Conservation (phyloP, 2,113 vertebrate species). For the Larimichthys polyactis region DNA sequence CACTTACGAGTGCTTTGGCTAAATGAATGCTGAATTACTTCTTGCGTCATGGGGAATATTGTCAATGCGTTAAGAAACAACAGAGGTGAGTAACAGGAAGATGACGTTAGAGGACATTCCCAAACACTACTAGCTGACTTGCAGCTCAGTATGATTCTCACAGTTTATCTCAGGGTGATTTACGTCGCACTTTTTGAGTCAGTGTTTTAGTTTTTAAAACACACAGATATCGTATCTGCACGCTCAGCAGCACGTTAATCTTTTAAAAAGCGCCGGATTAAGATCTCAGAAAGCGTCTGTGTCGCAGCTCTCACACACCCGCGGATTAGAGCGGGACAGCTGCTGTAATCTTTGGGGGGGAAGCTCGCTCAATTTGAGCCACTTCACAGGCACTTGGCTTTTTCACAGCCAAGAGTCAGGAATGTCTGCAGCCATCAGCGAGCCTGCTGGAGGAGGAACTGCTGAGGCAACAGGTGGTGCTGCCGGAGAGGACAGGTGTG, state of each 20-base stretch:
- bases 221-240: too few relatives aligned
- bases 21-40: neutral
- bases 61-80: neutral
- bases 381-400: slow-evolving; percentile 44
- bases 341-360: slow-evolving; percentile 59
- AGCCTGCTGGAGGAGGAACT: slow-evolving; percentile 37
- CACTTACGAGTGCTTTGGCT: too few relatives aligned
- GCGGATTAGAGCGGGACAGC: slow-evolving; percentile 71
- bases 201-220: neutral
- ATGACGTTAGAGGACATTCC: neutral
- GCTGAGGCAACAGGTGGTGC: slow-evolving; percentile 72
- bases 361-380: slow-evolving; percentile 46
- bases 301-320: slow-evolving; percentile 9
- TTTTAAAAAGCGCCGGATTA: slow-evolving; percentile 58
- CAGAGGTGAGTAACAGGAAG: neutral
- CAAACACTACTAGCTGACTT: too few relatives aligned
- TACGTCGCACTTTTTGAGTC: neutral
- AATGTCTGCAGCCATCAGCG: slow-evolving; percentile 48
- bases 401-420: slow-evolving; percentile 33
- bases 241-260: slow-evolving; percentile 29
- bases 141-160: neutral
- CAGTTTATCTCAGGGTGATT: neutral
- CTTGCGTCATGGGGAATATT: neutral
- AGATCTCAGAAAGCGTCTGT: slow-evolving; percentile 19
- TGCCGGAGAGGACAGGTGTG: slow-evolving; percentile 64